Conservation (phyloP, 2,113 vertebrate species). For the Pseudopipra pipra region DNA sequence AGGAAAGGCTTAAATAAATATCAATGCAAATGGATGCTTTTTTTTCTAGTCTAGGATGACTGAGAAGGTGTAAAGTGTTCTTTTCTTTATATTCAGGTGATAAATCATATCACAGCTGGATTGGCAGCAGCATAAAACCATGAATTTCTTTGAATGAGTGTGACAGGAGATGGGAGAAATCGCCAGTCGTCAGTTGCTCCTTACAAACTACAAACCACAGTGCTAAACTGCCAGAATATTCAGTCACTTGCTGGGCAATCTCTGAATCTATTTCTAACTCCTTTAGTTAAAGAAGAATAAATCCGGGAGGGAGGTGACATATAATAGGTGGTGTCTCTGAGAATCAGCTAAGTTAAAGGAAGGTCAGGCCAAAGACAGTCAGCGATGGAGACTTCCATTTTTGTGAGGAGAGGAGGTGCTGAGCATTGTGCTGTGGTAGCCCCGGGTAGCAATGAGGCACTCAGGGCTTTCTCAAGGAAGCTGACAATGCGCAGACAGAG, state of each 20-base stretch:
- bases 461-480: background rate
- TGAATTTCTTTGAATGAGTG: background rate
- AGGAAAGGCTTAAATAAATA: background rate
- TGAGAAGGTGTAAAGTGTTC: background rate
- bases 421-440: background rate
- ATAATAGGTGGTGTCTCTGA: background rate
- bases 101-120: background rate
- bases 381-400: background rate
- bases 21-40: background rate
- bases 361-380: background rate
- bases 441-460: background rate
- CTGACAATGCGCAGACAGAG: background rate
- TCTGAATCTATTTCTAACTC: background rate
- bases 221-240: background rate
- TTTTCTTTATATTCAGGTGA: background rate
- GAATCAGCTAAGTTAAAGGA: background rate
- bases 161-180: background rate
- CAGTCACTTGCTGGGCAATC: background rate
- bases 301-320: background rate
- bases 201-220: background rate
- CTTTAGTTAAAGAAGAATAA: background rate
- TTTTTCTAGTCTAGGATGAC: background rate
- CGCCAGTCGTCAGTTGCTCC: rapidly evolving
- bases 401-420: background rate
- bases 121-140: background rate